Evolutionary conservation across 2,888 invertebrate genomes (phyloP).

Genomic region (Drosophila kuntzei): DNA sequence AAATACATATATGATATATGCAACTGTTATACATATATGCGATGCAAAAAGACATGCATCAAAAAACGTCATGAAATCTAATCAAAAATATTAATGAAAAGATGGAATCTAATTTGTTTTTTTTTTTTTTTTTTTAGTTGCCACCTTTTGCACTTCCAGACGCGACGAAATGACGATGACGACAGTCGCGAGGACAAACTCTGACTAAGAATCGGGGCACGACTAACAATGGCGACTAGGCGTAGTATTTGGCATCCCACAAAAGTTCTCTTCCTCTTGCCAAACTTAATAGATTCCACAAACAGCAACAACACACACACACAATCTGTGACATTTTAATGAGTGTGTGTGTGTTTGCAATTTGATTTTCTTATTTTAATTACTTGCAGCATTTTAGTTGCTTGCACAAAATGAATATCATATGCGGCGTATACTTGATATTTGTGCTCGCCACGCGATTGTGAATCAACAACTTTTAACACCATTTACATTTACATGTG

Average conservation of each 20-base stretch:
- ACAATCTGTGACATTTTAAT: conserved; percentile 5
- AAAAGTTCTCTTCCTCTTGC: conserved; percentile 39
- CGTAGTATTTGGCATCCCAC: conserved; percentile 32
- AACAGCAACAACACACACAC: conserved; percentile 39
- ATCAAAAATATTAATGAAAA: conserved; percentile 1
- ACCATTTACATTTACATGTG: conserved; percentile 58
- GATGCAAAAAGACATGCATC: conserved; percentile 44
- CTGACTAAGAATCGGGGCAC: conserved; percentile 66
- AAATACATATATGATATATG: too few species aligned
- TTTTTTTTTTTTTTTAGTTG: neutral
- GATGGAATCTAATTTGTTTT: neutral
- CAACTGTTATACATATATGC: conserved; percentile 1
- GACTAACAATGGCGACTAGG: conserved; percentile 63
- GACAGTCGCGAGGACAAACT: conserved; percentile 62
- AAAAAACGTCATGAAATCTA: conserved; percentile 56
- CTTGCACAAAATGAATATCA: conserved; percentile 52
- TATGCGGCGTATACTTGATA: conserved; percentile 64
- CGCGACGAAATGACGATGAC: conserved; percentile 52
- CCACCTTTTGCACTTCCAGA: conserved; percentile 45
- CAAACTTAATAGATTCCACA: conserved; percentile 58
- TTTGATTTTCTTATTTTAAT: conserved; percentile 69
- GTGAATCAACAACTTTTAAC: conserved; percentile 50
- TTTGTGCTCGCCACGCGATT: conserved; percentile 45
- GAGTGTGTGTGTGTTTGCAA: conserved; percentile 18
- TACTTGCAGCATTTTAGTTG: conserved; percentile 69